Conservation (phyloP, 2,888 invertebrate species). For the Marronus borbonicus region DNA sequence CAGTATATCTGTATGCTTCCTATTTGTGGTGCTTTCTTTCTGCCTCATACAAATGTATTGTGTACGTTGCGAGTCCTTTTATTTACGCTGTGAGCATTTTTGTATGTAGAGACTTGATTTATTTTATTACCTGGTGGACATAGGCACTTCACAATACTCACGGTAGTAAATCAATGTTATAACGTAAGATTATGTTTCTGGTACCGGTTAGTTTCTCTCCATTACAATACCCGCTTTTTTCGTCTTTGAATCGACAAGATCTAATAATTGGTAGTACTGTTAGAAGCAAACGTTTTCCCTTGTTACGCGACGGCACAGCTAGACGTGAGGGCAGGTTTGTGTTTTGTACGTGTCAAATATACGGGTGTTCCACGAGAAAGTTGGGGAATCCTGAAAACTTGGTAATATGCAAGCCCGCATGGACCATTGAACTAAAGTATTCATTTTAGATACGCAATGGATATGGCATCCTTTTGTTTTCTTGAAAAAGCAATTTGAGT, state of each 20-base stretch:
- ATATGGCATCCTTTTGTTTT: too few relatives aligned
- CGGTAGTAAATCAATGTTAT: slow-evolving; percentile 33
- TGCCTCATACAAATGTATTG: too few relatives aligned
- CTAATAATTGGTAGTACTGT: slow-evolving; percentile 23
- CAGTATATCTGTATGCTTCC: background rate
- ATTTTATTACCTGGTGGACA: slow-evolving; percentile 26
- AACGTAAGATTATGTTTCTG: slow-evolving; percentile 33
- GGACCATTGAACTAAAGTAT: too few relatives aligned
- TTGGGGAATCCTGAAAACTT: too few relatives aligned
- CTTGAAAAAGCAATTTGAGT: too few relatives aligned
- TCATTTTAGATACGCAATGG: too few relatives aligned
- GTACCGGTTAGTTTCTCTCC: slow-evolving; percentile 29
- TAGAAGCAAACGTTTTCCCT: slow-evolving; percentile 22
- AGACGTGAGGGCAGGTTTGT: slow-evolving; percentile 17
- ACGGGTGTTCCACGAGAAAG: too few relatives aligned
- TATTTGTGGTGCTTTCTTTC: background rate
- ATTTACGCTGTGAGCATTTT: slow-evolving; percentile 20
- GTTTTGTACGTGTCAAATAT: slow-evolving; percentile 14
- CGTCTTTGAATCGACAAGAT: slow-evolving; percentile 25
- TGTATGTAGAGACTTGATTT: slow-evolving; percentile 26
- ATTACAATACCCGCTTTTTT: slow-evolving; percentile 29
- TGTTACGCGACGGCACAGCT: background rate
- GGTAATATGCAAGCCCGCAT: too few relatives aligned
- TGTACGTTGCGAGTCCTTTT: background rate
- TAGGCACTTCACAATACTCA: slow-evolving; percentile 14